These are phyloP conservation scores for Promerops cafer DNA, from an alignment of 2,113 vertebrate genomes.

Conservation along the genomic window DNA sequence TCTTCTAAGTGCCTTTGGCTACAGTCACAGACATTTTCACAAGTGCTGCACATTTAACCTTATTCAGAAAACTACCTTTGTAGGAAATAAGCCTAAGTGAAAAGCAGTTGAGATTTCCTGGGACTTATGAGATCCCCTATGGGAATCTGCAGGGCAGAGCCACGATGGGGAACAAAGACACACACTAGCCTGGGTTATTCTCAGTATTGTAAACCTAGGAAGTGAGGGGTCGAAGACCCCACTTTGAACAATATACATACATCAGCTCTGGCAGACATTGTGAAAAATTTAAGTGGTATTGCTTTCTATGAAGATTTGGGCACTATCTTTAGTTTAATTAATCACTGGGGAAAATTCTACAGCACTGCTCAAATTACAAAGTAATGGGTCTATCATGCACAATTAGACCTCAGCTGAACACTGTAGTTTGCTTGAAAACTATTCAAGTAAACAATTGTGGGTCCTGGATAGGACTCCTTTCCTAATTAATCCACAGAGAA, in stretches of 20 bases:
- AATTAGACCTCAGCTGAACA: constrained; percentile 83
- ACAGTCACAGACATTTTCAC: constrained; percentile 37
- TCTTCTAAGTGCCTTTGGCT: constrained; percentile 32
- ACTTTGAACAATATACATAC: not conserved
- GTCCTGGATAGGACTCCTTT: constrained; percentile 58
- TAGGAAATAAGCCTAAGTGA: constrained; percentile 1
- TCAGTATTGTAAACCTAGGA: constrained; percentile 36
- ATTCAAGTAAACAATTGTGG: constrained; percentile 85
- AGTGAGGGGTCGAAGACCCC: constrained; percentile 14
- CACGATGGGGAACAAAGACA: not conserved
- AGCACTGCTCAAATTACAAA: constrained; percentile 72
- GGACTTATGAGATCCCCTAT: not conserved
- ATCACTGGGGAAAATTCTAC: constrained; percentile 74
- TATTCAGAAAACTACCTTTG: constrained; percentile 60
- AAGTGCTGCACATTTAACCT: constrained; percentile 48
- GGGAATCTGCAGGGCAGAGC: not conserved
- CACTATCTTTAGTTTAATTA: constrained; percentile 82
- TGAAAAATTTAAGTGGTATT: constrained; percentile 55
- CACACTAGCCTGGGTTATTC: constrained; percentile 7
- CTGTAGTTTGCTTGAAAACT: constrained; percentile 76
- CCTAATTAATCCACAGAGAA: constrained; percentile 80
- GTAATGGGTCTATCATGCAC: constrained; percentile 86
- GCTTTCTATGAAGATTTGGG: constrained; percentile 53
- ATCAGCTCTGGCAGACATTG: constrained; percentile 12
- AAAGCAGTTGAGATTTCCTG: constrained; percentile 10